These are phyloP conservation scores for Botrylloides violaceus DNA, from an alignment of 23 tunicate genomes.

Conservation along the genomic window DNA sequence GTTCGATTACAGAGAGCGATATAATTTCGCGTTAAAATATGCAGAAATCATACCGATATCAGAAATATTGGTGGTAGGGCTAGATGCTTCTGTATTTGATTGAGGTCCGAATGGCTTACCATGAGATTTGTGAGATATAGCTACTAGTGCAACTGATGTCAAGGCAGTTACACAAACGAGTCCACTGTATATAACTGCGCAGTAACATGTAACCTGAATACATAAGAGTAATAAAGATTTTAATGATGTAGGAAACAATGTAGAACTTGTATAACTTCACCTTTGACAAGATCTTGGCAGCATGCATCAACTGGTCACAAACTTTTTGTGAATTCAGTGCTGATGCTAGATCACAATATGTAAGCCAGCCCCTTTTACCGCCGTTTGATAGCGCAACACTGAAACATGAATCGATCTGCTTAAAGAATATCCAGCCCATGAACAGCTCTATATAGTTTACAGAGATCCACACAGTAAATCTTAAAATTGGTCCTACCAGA, in stretches of 20 bases:
- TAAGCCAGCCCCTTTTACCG: slow-evolving; percentile 11
- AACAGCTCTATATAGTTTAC: too few species aligned
- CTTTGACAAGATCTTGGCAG: slow-evolving; percentile 16
- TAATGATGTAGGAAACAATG: not conserved
- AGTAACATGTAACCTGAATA: slow-evolving; percentile 17
- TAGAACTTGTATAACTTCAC: not conserved
- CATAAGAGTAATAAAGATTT: not conserved
- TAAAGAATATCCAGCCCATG: too few species aligned
- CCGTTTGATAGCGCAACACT: slow-evolving; percentile 22
- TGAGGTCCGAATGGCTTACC: slow-evolving; percentile 1
- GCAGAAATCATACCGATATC: too few species aligned
- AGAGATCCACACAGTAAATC: too few species aligned
- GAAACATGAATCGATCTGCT: too few species aligned
- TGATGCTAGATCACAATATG: slow-evolving; percentile 17
- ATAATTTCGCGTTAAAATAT: too few species aligned
- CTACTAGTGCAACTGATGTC: slow-evolving; percentile 12
- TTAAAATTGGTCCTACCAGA: too few species aligned
- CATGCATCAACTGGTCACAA: slow-evolving; percentile 1
- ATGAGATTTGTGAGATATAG: not conserved
- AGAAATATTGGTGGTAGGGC: too few species aligned
- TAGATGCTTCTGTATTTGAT: too few species aligned
- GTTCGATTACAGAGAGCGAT: too few species aligned
- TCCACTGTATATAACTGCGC: slow-evolving; percentile 18
- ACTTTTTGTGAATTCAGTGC: slow-evolving; percentile 2
- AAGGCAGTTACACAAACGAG: slow-evolving; percentile 27